phyloP scores from a whole-genome alignment of 2,113 vertebrate species.

The Tapirus terrestris region DNA sequence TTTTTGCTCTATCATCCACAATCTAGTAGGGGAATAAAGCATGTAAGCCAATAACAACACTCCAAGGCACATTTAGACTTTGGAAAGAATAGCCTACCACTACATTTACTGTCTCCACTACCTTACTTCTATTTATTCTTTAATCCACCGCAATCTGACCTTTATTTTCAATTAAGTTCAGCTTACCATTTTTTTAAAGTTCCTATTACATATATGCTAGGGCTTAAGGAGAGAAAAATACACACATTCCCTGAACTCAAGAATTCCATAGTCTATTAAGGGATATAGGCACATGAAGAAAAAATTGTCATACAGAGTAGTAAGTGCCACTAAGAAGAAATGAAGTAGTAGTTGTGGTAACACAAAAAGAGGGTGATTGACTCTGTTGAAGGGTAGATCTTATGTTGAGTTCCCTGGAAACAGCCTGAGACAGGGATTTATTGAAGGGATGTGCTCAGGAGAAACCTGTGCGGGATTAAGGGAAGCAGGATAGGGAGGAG shows the following conservation, averaged over 20 bases:
- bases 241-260: not conserved
- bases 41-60: not conserved
- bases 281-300: not conserved
- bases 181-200: not conserved
- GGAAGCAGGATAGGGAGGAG: not conserved
- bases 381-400: not conserved
- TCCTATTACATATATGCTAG: not conserved
- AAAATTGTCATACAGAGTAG: not conserved
- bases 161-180: conserved; percentile 48
- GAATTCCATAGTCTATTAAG: not conserved
- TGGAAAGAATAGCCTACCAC: not conserved
- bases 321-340: conserved; percentile 18
- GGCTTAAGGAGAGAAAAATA: not conserved
- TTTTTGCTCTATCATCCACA: not conserved
- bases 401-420: not conserved
- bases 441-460: not conserved
- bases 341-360: not conserved
- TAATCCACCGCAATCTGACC: not conserved
- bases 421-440: not conserved
- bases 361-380: not conserved
- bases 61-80: not conserved
- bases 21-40: not conserved
- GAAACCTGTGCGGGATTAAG: not conserved
- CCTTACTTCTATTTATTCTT: not conserved
- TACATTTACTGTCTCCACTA: not conserved